These are phyloP conservation scores for Promerops cafer DNA, from an alignment of 2,113 vertebrate species.

Conservation along the genomic window DNA sequence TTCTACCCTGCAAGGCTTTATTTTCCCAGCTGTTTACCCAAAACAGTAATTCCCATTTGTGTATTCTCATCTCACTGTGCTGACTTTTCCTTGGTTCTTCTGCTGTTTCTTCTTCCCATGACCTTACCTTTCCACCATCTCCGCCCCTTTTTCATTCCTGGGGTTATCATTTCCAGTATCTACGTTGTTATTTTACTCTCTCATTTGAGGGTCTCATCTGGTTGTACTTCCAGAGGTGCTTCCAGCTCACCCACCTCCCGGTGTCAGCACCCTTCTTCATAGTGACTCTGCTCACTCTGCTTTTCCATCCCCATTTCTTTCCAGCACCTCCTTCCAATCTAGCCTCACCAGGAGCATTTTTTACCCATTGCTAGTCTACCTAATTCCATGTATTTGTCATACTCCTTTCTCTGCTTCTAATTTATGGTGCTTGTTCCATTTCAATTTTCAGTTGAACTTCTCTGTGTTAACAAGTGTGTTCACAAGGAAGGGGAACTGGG, in stretches of 20 bases:
- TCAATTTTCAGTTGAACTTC: not conserved
- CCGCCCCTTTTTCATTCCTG: not conserved
- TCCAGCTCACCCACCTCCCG: not conserved
- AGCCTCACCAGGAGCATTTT: not conserved
- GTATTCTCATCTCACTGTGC: not conserved
- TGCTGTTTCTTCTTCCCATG: not conserved
- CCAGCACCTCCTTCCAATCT: not conserved
- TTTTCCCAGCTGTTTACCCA: not conserved
- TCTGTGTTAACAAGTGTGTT: not conserved
- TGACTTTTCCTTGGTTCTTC: not conserved
- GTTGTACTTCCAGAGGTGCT: not conserved
- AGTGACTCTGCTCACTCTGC: rapidly evolving
- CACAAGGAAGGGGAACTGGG: not conserved
- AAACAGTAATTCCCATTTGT: not conserved
- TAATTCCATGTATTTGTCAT: not conserved
- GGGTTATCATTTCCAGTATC: not conserved
- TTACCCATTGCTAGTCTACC: not conserved
- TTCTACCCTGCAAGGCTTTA: not conserved
- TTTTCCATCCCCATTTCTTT: not conserved
- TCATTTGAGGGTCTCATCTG: not conserved
- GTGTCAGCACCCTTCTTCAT: not conserved
- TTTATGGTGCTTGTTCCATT: not conserved
- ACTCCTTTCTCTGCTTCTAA: not conserved
- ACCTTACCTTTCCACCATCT: not conserved
- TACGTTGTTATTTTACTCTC: not conserved